Evolutionary conservation across 1,140 invertebrate genomes (phyloP).

Genomic region (Papilio xuthus): DNA sequence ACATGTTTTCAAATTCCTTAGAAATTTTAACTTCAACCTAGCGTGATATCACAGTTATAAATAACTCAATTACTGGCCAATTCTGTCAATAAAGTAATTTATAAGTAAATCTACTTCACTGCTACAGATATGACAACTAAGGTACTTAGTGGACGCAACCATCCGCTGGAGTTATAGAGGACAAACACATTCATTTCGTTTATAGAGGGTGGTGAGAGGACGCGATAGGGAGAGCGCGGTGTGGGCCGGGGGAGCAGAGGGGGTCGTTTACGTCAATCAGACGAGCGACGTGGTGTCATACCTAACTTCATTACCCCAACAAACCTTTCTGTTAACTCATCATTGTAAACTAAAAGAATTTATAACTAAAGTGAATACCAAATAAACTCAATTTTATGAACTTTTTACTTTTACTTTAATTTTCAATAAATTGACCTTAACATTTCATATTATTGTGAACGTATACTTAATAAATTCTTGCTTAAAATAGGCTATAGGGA

Average conservation of each 20-base stretch:
- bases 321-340: slow-evolving; percentile 42
- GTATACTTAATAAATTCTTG: too few relatives aligned
- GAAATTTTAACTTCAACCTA: neutral
- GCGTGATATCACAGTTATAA: neutral
- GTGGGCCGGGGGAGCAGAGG: slow-evolving; percentile 6
- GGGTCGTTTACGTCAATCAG: slow-evolving; percentile 66
- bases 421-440: too few relatives aligned
- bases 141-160: slow-evolving; percentile 50
- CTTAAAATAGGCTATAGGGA: neutral
- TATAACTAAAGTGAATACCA: too few relatives aligned
- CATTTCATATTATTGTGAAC: too few relatives aligned
- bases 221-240: slow-evolving; percentile 43
- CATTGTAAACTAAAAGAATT: slow-evolving; percentile 19
- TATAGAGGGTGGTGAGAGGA: slow-evolving; percentile 58
- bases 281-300: slow-evolving; percentile 46
- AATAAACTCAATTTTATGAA: too few relatives aligned
- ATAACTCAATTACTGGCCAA: neutral
- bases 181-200: slow-evolving; percentile 69
- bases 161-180: slow-evolving; percentile 50
- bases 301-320: slow-evolving; percentile 51
- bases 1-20: neutral
- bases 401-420: too few relatives aligned
- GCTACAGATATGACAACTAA: slow-evolving; percentile 47
- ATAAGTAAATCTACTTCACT: slow-evolving; percentile 29
- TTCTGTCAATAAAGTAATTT: neutral